A percentile compares a stretch with the other conserved stretches of the same genome.
Conservation (phyloP, 1,140 invertebrate species). For the Trichonephila inaurata region DNA sequence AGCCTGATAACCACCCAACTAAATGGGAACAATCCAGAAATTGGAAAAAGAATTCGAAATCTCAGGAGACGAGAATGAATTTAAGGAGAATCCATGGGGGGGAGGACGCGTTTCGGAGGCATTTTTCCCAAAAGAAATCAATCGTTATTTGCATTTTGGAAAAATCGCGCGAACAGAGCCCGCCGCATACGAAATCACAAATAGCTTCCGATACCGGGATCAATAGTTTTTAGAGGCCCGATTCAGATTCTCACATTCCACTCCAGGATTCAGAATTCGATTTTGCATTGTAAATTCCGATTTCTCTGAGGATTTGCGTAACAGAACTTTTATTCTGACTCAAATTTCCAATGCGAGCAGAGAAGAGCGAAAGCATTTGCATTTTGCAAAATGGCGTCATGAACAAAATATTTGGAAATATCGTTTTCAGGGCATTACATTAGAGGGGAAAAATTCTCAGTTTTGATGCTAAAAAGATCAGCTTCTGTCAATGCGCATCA, state of each 20-base stretch:
- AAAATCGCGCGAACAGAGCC: not conserved
- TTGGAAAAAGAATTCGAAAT: too few relatives aligned
- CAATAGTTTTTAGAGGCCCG: not conserved
- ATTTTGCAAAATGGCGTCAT: not conserved
- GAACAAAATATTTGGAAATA: not conserved
- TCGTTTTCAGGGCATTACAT: not conserved
- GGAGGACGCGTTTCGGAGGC: not conserved
- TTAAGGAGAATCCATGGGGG: not conserved
- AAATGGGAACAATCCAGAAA: too few relatives aligned
- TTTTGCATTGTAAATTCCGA: constrained; percentile 18
- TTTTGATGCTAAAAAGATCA: too few relatives aligned
- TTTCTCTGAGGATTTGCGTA: not conserved
- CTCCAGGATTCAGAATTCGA: constrained; percentile 1
- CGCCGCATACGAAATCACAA: not conserved
- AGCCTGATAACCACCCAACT: not conserved
- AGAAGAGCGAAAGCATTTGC: not conserved
- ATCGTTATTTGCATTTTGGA: not conserved
- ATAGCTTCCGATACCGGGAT: not conserved
- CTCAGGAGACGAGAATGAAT: not conserved
- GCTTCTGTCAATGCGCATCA: too few relatives aligned
- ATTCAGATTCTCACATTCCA: not conserved
- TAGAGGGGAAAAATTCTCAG: too few relatives aligned
- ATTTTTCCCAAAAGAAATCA: not conserved
- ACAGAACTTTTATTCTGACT: constrained; percentile 4
- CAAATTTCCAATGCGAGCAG: constrained; percentile 6